Evolutionary conservation across 2,113 vertebrate species (phyloP), one percentile per base, ranked within the genome.

Genomic region (Pachypanchax playfairii): DNA sequence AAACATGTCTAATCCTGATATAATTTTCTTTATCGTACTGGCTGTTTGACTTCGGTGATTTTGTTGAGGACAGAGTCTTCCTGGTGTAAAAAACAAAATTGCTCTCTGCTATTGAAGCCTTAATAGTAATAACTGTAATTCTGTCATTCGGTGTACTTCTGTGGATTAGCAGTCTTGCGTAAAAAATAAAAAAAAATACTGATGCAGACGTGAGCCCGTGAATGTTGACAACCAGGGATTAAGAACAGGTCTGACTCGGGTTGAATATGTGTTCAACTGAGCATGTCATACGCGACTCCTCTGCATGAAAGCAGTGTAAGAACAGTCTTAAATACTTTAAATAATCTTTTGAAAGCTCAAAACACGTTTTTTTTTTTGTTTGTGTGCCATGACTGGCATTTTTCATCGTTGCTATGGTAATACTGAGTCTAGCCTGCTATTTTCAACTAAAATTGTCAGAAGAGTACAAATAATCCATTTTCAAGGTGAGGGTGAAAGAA

Each of bases 311-410:
- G 47, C 42, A 46, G 57, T 35, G 36, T n/a, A 33, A 61, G 53
- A 65, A 66, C 68, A 47, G 43, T 55, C 44, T 68, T 68, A 59
- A 75, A 78, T 67, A 51, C 71, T 76, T 68, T 29, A 38, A 80
- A 59, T 71, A 63, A 70, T 69, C 46, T 71, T 75, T 67, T 50
- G 60, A 81, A 73, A 70, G 31, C 56, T 49, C 53, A 25, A 65
- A 21, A 65, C 44, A 47, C 56, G 47, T 31, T 39, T 51, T 18
- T 35, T 11, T 29, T 35, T 35, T 35, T 35, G 11, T 35, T 1
- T 35, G 1, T 9, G 48, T 55, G 24, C 38, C 17, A 22, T 59
- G 51, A 61, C 63, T 70, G 52, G n/a, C 43, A 53, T 69, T 64
- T 62, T 15, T 36, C 48, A 39, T 48, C 0, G 53, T 72, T 67